These are phyloP conservation scores for Stegophylla sp. DNA, from an alignment of 2,888 invertebrate genomes.

Conservation along the genomic window DNA sequence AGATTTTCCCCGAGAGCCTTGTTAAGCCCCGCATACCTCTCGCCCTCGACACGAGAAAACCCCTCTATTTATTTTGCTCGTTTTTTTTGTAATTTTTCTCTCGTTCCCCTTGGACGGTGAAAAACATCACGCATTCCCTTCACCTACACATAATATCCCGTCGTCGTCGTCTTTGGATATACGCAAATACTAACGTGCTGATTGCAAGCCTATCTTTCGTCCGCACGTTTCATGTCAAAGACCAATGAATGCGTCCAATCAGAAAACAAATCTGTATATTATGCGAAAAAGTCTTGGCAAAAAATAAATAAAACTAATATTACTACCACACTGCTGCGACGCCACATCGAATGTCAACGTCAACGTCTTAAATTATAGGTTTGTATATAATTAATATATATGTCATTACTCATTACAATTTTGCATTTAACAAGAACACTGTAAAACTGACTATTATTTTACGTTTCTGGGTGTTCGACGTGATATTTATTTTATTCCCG, in stretches of 20 bases:
- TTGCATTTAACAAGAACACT: too few relatives aligned
- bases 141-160: too few relatives aligned
- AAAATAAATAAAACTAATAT: too few relatives aligned
- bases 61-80: conserved; percentile 58
- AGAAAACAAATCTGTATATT: background rate
- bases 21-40: conserved; percentile 32
- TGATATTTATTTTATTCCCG: too few relatives aligned
- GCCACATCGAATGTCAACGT: too few relatives aligned
- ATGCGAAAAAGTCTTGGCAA: too few relatives aligned
- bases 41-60: conserved; percentile 4
- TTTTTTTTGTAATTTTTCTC: conserved; percentile 54
- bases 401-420: too few relatives aligned
- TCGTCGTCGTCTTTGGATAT: conserved; percentile 1
- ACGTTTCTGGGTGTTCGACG: too few relatives aligned
- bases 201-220: conserved; percentile 45
- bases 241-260: background rate
- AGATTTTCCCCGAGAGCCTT: conserved; percentile 58
- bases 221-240: background rate
- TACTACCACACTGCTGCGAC: too few relatives aligned
- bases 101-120: conserved; percentile 30
- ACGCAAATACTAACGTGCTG: background rate
- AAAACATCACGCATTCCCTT: conserved; percentile 31
- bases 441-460: too few relatives aligned
- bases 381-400: too few relatives aligned
- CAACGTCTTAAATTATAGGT: too few relatives aligned